These are phyloP conservation scores for Todiramphus chloris DNA, from an alignment of 2,113 vertebrate species.

Conservation along the genomic window DNA sequence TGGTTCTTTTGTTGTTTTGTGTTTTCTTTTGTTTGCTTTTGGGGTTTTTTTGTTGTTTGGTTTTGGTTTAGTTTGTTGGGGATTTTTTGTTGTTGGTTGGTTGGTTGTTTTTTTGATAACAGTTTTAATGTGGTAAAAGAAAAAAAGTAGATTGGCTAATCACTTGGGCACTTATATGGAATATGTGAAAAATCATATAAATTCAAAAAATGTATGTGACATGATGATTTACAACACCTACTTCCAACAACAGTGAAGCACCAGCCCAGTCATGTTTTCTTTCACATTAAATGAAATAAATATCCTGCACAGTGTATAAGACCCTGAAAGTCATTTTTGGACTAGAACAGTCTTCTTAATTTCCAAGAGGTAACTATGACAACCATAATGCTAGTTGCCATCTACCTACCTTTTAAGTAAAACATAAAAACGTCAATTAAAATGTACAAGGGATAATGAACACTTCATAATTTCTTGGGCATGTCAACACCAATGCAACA, in stretches of 20 bases:
- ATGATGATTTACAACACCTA: background rate
- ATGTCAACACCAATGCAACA: background rate
- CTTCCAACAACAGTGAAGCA: background rate
- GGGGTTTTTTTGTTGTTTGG: too few species aligned
- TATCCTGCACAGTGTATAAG: background rate
- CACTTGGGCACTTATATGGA: background rate
- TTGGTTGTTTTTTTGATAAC: background rate
- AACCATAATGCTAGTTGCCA: background rate
- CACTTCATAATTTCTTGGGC: background rate
- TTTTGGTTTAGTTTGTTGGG: too few species aligned
- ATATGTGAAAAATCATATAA: background rate
- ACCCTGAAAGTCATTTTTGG: background rate
- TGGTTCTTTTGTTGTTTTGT: background rate
- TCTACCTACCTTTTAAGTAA: background rate
- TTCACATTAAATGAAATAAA: background rate
- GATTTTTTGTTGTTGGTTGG: background rate
- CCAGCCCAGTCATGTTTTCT: background rate
- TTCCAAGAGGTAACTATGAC: background rate
- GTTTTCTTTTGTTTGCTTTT: too few species aligned
- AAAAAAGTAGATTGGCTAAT: background rate
- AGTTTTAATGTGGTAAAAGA: background rate
- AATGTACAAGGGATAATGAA: background rate
- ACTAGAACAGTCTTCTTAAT: background rate
- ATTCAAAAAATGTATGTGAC: background rate
- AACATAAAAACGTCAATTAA: background rate